phyloP scores from a whole-genome alignment of 2,888 invertebrate species.

The Napeogenes sylphis region DNA sequence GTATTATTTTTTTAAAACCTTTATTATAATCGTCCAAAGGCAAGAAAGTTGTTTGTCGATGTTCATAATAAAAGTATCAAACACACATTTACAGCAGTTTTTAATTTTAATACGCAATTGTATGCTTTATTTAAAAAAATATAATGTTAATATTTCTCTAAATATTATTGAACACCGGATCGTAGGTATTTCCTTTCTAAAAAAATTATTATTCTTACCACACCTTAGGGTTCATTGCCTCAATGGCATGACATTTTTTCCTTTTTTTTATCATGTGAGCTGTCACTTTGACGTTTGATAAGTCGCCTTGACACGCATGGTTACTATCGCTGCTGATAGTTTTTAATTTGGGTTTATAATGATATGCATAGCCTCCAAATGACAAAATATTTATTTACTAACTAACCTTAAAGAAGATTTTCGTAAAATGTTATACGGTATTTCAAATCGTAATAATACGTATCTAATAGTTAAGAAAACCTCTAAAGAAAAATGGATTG shows the following conservation, averaged over 20 bases:
- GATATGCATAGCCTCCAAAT: not conserved
- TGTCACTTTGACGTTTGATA: constrained; percentile 19
- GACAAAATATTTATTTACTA: not conserved
- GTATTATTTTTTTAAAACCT: too few relatives aligned
- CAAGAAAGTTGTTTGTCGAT: too few relatives aligned
- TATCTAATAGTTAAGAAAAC: too few relatives aligned
- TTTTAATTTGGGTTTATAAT: not conserved
- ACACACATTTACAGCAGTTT: not conserved
- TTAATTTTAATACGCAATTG: constrained; percentile 6
- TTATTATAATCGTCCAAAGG: too few relatives aligned
- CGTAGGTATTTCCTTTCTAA: constrained; percentile 24
- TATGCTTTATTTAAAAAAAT: constrained; percentile 2
- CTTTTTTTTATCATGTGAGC: constrained; percentile 12
- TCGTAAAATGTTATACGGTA: too few relatives aligned
- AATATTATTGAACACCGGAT: constrained; percentile 18
- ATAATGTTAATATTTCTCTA: constrained; percentile 11
- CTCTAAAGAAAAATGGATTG: too few relatives aligned
- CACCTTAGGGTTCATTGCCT: constrained; percentile 20
- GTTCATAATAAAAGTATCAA: not conserved
- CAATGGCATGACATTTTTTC: constrained; percentile 18
- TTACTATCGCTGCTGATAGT: not conserved
- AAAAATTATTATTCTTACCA: constrained; percentile 26
- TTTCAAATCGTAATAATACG: too few relatives aligned
- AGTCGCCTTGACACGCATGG: constrained; percentile 29
- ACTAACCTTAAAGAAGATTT: too few relatives aligned